These are phyloP conservation scores for Cariama cristata DNA, from an alignment of 2,113 vertebrate species.

Conservation along the genomic window DNA sequence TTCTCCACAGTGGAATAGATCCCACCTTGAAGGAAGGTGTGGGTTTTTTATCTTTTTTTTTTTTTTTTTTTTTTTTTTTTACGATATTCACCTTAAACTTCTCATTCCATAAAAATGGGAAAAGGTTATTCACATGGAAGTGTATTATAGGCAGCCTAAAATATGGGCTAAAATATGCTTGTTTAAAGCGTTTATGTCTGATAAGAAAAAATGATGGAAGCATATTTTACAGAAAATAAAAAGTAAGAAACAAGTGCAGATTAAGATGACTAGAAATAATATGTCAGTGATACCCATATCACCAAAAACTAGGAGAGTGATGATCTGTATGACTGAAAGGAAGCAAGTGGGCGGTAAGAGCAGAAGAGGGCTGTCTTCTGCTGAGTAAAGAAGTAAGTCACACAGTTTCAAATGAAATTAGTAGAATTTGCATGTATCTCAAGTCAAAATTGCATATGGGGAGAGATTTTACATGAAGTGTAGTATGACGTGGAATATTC, in stretches of 20 bases:
- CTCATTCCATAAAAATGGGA: neutral
- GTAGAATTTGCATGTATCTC: neutral
- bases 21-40: neutral
- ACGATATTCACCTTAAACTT: neutral
- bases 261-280: neutral
- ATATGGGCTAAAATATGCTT: neutral
- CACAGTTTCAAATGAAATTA: neutral
- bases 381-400: neutral
- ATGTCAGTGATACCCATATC: neutral
- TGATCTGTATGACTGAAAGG: conserved; percentile 5
- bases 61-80: neutral
- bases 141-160: neutral
- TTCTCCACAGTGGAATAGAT: neutral
- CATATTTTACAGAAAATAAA: neutral
- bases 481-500: neutral
- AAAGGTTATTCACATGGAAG: neutral
- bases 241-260: neutral
- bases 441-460: neutral
- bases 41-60: neutral
- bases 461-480: neutral
- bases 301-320: neutral
- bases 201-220: neutral
- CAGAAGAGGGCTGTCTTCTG: conserved; percentile 24
- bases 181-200: neutral
- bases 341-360: neutral